Evolutionary conservation across 2,113 vertebrate genomes (phyloP), one percentile per base, ranked within the genome.

Genomic region (Rhinichthys klamathensis): DNA sequence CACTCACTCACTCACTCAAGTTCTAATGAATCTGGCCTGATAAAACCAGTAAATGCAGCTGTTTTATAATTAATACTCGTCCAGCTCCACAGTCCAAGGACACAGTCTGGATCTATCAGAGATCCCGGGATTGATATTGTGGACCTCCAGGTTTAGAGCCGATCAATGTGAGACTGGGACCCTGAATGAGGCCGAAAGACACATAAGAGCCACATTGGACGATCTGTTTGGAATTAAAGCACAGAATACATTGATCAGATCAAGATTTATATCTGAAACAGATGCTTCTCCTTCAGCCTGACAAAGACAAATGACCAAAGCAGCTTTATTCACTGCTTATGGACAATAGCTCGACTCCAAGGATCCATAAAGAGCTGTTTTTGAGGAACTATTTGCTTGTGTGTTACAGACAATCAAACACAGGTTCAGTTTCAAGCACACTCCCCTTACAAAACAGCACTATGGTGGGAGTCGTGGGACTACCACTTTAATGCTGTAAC

Each of bases 251-350:
- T 44, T 44, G 56, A 79, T 79, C 23, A 79, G 35, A 79, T 61
- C 21, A 61, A 79, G 77, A 61, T 79, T 60, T 16, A 60, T 41
- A 79, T 79, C 32, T 44, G 77, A 79, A 79, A 79, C 27, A 61
- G n/a, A 16, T 4, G 15, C 21, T 8, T 6, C 32, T 61, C 35
- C 56, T 44, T 79, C 35, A 56, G 23, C 12, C 15, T 25, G 35
- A 79, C 56, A 79, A 79, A 41, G 56, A 79, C 56, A 61, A 41
- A 44, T 18, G 21, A 60, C 11, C 23, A n/a, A 23, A 61, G 12
- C 12, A 7, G 21, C 23, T 73, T n/a, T 25, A 25, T 25, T 25
- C 32, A 25, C 23, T 15, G 30, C 10, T 27, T 8, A 49, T 25
- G 72, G n/a, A 15, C 44, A 11, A 25, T 74, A 25, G 41, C 13